Conservation (phyloP, 2,888 invertebrate genomes). For the Drosophila crucigera region DNA sequence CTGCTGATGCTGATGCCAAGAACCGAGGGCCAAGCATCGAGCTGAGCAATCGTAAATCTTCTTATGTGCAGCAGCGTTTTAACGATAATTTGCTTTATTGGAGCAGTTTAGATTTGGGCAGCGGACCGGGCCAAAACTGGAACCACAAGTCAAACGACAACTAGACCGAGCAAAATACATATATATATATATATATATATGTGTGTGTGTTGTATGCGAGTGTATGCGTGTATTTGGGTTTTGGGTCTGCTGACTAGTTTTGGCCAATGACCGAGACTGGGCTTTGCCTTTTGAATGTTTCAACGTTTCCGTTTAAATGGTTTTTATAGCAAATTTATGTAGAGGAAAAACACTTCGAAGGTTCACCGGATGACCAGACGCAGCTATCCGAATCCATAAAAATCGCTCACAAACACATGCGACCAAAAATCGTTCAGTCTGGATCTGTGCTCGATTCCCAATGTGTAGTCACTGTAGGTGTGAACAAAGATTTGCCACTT, state of each 20-base stretch:
- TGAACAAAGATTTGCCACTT: constrained; percentile 82
- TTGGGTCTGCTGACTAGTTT: constrained; percentile 46
- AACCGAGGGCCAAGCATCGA: constrained; percentile 55
- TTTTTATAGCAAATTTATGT: constrained; percentile 82
- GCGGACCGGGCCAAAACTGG: constrained; percentile 50
- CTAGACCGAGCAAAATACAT: constrained; percentile 41
- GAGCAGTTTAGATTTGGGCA: constrained; percentile 78
- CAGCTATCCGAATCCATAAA: constrained; percentile 77
- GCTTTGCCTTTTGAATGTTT: constrained; percentile 72
- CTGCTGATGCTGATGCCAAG: constrained; percentile 45
- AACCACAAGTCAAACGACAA: constrained; percentile 71
- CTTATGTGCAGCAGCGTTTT: constrained; percentile 81
- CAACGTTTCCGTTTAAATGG: constrained; percentile 80
- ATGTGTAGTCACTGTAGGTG: constrained; percentile 48
- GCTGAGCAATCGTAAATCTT: constrained; percentile 81
- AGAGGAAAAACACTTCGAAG: constrained; percentile 80
- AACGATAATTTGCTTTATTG: constrained; percentile 82
- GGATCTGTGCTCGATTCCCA: neutral
- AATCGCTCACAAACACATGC: constrained; percentile 71
- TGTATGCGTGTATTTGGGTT: constrained; percentile 31
- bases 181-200: constrained; percentile 15
- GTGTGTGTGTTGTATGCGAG: constrained; percentile 23
- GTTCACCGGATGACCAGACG: constrained; percentile 74
- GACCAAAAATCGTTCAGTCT: constrained; percentile 50
- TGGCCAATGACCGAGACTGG: constrained; percentile 45